phyloP scores from a whole-genome alignment of 2,113 vertebrate genomes.

The Grammomys dolichurus region DNA sequence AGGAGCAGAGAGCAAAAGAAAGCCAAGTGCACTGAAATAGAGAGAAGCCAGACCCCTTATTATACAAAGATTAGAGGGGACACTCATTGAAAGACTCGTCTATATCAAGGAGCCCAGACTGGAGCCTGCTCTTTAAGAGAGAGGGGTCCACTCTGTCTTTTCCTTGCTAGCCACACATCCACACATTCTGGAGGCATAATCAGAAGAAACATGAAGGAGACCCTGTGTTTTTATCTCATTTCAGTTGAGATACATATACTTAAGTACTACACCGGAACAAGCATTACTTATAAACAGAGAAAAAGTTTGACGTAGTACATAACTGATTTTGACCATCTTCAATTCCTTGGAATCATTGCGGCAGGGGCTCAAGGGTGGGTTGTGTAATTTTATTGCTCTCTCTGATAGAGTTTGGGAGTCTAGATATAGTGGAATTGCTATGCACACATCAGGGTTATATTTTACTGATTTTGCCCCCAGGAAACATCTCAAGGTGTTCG shows the following conservation, averaged over 20 bases:
- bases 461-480: background rate
- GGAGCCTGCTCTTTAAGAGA: background rate
- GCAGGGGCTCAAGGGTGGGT: background rate
- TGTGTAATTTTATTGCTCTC: background rate
- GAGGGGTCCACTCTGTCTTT: background rate
- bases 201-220: background rate
- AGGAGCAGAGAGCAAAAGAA: background rate
- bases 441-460: background rate
- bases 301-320: background rate
- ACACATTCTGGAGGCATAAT: background rate
- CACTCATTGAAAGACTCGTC: background rate
- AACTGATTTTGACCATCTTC: background rate
- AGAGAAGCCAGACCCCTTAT: background rate
- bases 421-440: background rate
- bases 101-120: background rate
- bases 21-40: background rate
- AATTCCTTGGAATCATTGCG: background rate
- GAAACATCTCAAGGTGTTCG: conserved; percentile 25
- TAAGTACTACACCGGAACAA: background rate
- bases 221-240: background rate
- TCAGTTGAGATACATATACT: background rate
- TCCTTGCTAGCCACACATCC: accelerated
- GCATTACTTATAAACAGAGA: background rate
- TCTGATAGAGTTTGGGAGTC: background rate
- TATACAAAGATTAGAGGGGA: background rate